Base-by-base conservation (phyloP, 2,113 vertebrate species). In the Psettodes erumei region DNA sequence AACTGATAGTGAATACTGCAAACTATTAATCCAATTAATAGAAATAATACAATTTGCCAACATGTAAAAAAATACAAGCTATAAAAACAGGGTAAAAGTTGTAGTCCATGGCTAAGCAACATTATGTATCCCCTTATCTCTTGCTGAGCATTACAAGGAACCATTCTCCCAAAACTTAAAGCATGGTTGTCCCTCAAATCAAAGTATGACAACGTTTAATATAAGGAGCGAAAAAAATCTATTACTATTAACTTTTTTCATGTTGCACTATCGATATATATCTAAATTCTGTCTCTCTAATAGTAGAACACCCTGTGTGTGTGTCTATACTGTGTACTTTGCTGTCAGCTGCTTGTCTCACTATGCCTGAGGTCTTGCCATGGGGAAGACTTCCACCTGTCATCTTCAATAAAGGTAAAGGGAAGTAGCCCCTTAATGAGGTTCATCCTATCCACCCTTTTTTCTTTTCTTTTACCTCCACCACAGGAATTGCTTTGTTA, bases 361-460 rank as follows among this genome's bases (percentile, higher is more conserved):
- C 50, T 55, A 64, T 7, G 63, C 89, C 83, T 77, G 51, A 71
- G 79, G 81, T 68, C 42, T 81, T 62, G 86, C 91, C 66, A 55
- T 61, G 72, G 75, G 86, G 71, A 68, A 81, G 55, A 83, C 78
- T 85, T 87, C 83, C 54, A 9, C 89, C 64, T 91, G 88, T 91
- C 90, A 80, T 87, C 86, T 84, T 86, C 56, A 88, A 65, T 91
- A 42, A 89, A 82, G 82, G 80, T 82, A 77, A 85, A 63, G 23
- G 30, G 21, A 71, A 79, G 83, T 76, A 71, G 25, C 8, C 27
- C 40, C 30, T 43, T 79, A 86, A 86, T 88, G 62, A 88, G 59
- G 47, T 77, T 77, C 40, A 63, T 73, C 55, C 15, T 64, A 13
- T 76, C 23, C 8, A 62, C 55, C 71, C 0, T 55, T 19, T n/a